Base-by-base conservation (phyloP, 2,888 invertebrate genomes). In the Drosophila neutralis region DNA sequence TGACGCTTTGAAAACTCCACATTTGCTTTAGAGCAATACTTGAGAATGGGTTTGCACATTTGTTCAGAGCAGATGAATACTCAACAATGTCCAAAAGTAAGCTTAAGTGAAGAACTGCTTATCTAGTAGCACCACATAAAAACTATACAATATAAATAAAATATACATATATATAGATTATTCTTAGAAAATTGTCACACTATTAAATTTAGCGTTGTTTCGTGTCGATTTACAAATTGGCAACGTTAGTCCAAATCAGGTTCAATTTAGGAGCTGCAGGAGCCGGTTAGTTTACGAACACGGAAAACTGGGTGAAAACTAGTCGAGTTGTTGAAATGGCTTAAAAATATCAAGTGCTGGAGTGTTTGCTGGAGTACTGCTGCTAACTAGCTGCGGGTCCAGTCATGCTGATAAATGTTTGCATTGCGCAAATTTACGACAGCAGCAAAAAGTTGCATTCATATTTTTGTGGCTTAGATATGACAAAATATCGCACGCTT, bases 381-480 rank as follows among this genome's bases (percentile, higher is more conserved):
- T 63, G 52, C 73, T 77, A 65, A 63, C 51, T 61, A 59, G 66
- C 58, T 63, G 63, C 49, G 66, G 35, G 67, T 76, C 76, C 77
- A 67, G 73, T 59, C 73, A 56, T 59, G 69, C 87, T 87, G 85
- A 87, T 85, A 85, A 87, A 85, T 85, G 81, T 85, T 87, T 87
- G 83, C 85, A 66, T 85, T 77, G 83, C 79, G 70, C 75, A 85
- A 85, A 85, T 87, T 85, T 87, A 87, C 83, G 85, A 85, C 83
- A 87, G 79, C 65, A 72, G 69, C 78, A 84, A 82, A 87, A 84
- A 87, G 81, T 87, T 78, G 69, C 78, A 70, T 76, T 81, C 81
- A 72, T 79, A 83, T 77, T 82, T 84, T 71, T 84, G 83, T 83
- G 87, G 87, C 75, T 87, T 75, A 85, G 87, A 87, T 85, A 83